phyloP scores from a whole-genome alignment of 2,888 invertebrate genomes.

The Penaeus monodon region DNA sequence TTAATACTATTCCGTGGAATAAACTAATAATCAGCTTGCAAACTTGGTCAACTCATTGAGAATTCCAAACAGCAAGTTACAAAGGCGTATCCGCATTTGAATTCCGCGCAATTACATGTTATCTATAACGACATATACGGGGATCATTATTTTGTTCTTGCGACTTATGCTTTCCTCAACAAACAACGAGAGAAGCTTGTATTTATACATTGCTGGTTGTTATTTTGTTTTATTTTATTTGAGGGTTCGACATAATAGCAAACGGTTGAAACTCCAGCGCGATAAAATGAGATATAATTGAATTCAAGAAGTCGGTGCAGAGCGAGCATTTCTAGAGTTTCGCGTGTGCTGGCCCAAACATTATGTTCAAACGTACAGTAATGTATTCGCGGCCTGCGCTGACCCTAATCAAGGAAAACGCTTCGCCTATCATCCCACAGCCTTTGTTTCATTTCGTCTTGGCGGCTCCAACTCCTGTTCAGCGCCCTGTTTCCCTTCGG shows the following conservation, averaged over 20 bases:
- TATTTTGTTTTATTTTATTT: too few species aligned
- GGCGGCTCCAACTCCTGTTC: constrained; percentile 35
- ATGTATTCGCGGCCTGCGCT: constrained; percentile 57
- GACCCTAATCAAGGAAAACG: constrained; percentile 60
- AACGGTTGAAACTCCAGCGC: background rate
- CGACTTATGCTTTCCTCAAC: constrained; percentile 7
- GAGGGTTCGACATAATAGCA: too few species aligned
- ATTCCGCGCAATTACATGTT: constrained; percentile 59
- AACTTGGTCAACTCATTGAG: constrained; percentile 61
- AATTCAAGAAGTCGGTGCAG: constrained; percentile 48
- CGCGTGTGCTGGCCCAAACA: constrained; percentile 54
- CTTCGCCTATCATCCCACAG: constrained; percentile 44
- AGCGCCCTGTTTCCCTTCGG: too few species aligned
- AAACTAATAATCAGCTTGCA: constrained; percentile 57
- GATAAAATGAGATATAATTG: constrained; percentile 46
- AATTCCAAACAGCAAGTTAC: constrained; percentile 57
- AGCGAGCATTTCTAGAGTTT: constrained; percentile 43
- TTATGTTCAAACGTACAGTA: constrained; percentile 62
- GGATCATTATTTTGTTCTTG: constrained; percentile 46
- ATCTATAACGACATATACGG: constrained; percentile 52
- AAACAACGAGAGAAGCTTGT: background rate
- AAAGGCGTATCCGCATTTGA: constrained; percentile 59
- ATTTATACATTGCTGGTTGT: too few species aligned
- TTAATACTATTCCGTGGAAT: constrained; percentile 48
- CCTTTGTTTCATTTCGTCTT: constrained; percentile 53